Conservation (phyloP, 2,888 invertebrate genomes). For the Scaptomyza polygonia region DNA sequence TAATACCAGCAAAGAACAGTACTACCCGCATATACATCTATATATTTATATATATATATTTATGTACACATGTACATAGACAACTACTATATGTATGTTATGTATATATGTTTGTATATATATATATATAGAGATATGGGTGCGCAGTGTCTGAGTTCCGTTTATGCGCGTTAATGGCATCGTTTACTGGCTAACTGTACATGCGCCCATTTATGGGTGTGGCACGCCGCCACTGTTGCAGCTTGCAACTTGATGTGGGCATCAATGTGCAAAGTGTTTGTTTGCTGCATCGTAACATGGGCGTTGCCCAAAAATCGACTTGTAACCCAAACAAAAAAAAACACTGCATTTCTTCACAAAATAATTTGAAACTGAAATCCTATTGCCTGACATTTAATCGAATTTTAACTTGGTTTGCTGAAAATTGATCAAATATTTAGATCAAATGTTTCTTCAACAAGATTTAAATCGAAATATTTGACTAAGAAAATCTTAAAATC, state of each 20-base stretch:
- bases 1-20: constrained; percentile 47
- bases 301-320: constrained; percentile 51
- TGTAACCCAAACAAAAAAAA: not conserved
- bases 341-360: not conserved
- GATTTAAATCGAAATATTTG: too few relatives aligned
- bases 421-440: too few relatives aligned
- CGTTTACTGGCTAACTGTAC: constrained; percentile 78
- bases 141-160: constrained; percentile 62
- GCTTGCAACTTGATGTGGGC: constrained; percentile 41
- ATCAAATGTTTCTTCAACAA: too few relatives aligned
- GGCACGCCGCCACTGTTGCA: constrained; percentile 51
- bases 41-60: too few relatives aligned
- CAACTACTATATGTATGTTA: constrained; percentile 14
- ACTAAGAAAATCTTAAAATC: too few relatives aligned
- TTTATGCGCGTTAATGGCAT: constrained; percentile 80
- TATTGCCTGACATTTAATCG: too few relatives aligned
- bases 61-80: constrained; percentile 2
- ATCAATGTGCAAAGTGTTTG: constrained; percentile 32
- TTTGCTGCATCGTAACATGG: constrained; percentile 31
- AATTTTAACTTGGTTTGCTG: too few relatives aligned
- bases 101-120: constrained; percentile 1
- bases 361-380: too few relatives aligned
- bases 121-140: constrained; percentile 25
- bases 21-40: constrained; percentile 21
- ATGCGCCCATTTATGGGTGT: constrained; percentile 50